These are phyloP conservation scores for Lithobates pipiens DNA, from an alignment of 2,797 vertebrate species.

Conservation along the genomic window DNA sequence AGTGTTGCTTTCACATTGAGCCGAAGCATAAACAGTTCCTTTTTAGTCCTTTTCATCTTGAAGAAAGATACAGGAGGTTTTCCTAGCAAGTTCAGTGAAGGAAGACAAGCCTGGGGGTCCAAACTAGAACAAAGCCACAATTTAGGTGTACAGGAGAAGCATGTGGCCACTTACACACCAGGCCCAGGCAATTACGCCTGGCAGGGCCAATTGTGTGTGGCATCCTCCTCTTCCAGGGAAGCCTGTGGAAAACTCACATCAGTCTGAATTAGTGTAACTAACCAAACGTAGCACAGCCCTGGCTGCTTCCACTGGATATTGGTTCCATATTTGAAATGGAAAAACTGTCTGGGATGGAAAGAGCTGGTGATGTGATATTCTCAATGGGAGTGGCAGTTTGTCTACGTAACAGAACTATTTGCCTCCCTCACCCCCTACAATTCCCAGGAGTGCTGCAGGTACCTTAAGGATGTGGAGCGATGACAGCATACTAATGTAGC, in stretches of 20 bases:
- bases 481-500: constrained; percentile 13
- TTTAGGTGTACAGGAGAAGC: neutral
- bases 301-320: neutral
- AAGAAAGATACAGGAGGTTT: neutral
- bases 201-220: neutral
- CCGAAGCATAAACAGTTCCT: constrained; percentile 58
- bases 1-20: constrained; percentile 47
- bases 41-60: constrained; percentile 56
- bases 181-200: neutral
- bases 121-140: neutral
- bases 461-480: neutral
- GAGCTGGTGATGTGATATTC: constrained; percentile 9
- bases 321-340: constrained; percentile 33
- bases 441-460: constrained; percentile 1
- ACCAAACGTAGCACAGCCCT: constrained; percentile 8
- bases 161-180: neutral
- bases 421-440: neutral
- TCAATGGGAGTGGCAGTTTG: neutral
- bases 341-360: constrained; percentile 2
- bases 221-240: neutral
- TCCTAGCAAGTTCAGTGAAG: neutral
- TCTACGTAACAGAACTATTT: neutral
- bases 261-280: constrained; percentile 5
- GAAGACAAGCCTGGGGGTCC: neutral
- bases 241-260: constrained; percentile 15